A percentile compares a stretch with the other conserved stretches of the same genome.
phyloP scores from a whole-genome alignment of 1,140 invertebrate genomes.

The Coboldia fuscipes region DNA sequence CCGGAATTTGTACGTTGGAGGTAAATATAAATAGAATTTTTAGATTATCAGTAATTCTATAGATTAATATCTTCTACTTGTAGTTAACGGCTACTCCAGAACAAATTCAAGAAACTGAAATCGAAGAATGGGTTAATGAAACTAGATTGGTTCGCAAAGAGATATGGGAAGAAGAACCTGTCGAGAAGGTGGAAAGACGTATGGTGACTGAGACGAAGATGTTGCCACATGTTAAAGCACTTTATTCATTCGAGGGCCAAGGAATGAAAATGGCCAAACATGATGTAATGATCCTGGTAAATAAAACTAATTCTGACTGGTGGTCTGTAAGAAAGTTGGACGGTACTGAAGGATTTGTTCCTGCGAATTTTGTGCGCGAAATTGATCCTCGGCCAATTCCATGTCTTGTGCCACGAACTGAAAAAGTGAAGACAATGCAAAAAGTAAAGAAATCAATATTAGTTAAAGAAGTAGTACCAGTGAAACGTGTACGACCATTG shows the following conservation, averaged over 20 bases:
- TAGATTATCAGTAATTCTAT: not conserved
- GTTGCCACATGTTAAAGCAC: slow-evolving; percentile 55
- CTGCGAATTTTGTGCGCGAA: slow-evolving; percentile 90
- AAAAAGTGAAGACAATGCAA: slow-evolving; percentile 62
- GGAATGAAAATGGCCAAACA: slow-evolving; percentile 85
- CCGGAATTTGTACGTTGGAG: slow-evolving; percentile 55
- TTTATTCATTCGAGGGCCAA: slow-evolving; percentile 84
- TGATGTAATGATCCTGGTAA: slow-evolving; percentile 81
- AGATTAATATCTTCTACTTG: not conserved
- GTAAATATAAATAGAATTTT: slow-evolving; percentile 19
- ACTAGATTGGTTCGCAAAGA: slow-evolving; percentile 66
- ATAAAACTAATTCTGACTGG: slow-evolving; percentile 92
- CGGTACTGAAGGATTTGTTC: slow-evolving; percentile 87
- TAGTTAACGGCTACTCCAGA: slow-evolving; percentile 43
- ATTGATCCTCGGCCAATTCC: slow-evolving; percentile 66
- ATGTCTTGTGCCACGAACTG: slow-evolving; percentile 57
- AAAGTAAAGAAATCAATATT: slow-evolving; percentile 78
- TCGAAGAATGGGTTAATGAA: slow-evolving; percentile 58
- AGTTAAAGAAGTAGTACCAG: slow-evolving; percentile 63
- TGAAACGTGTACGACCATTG: slow-evolving; percentile 32
- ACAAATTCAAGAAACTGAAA: slow-evolving; percentile 33
- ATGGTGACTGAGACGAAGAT: slow-evolving; percentile 67
- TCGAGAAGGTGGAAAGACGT: slow-evolving; percentile 62
- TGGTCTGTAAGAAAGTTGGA: slow-evolving; percentile 89
- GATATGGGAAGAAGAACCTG: slow-evolving; percentile 74